Evolutionary conservation across 2,797 vertebrate species (phyloP).

Genomic region (Hippoglossus hippoglossus): DNA sequence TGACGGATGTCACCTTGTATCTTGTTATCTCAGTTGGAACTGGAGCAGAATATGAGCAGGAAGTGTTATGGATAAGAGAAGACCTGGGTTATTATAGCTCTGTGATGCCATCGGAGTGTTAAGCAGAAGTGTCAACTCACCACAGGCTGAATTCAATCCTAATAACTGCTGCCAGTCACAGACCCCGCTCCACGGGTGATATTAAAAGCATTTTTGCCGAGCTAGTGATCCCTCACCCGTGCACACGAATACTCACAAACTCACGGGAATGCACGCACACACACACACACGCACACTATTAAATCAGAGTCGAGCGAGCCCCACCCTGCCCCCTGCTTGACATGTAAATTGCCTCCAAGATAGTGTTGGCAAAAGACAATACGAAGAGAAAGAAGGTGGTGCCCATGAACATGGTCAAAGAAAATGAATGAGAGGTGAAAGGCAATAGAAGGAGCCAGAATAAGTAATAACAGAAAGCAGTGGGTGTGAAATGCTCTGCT

Average conservation of each 20-base stretch:
- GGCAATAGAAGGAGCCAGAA: slow-evolving; percentile 58
- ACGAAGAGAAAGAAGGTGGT: slow-evolving; percentile 42
- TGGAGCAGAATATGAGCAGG: slow-evolving; percentile 20
- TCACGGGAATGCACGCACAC: neutral
- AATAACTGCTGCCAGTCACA: slow-evolving; percentile 66
- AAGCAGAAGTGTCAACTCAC: slow-evolving; percentile 37
- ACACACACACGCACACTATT: slow-evolving; percentile 15
- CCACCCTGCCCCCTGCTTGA: slow-evolving; percentile 58
- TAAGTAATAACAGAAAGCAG: slow-evolving; percentile 56
- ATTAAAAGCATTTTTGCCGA: slow-evolving; percentile 62
- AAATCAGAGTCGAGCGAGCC: slow-evolving; percentile 34
- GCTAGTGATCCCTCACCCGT: slow-evolving; percentile 30
- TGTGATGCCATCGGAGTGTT: slow-evolving; percentile 42
- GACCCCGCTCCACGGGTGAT: slow-evolving; percentile 28
- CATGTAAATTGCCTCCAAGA: slow-evolving; percentile 82
- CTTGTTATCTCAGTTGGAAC: slow-evolving; percentile 34
- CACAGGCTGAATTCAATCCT: slow-evolving; percentile 40
- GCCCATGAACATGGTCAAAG: slow-evolving; percentile 52
- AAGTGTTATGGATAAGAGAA: slow-evolving; percentile 18
- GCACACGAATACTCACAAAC: slow-evolving; percentile 2
- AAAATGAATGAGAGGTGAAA: slow-evolving; percentile 67
- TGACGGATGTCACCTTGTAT: slow-evolving; percentile 34
- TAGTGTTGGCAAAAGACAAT: slow-evolving; percentile 53
- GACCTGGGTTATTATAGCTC: slow-evolving; percentile 12
- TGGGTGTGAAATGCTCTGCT: slow-evolving; percentile 63